Base-by-base conservation (phyloP, 1,140 invertebrate species). In the Aphaenogaster ashmeadi region DNA sequence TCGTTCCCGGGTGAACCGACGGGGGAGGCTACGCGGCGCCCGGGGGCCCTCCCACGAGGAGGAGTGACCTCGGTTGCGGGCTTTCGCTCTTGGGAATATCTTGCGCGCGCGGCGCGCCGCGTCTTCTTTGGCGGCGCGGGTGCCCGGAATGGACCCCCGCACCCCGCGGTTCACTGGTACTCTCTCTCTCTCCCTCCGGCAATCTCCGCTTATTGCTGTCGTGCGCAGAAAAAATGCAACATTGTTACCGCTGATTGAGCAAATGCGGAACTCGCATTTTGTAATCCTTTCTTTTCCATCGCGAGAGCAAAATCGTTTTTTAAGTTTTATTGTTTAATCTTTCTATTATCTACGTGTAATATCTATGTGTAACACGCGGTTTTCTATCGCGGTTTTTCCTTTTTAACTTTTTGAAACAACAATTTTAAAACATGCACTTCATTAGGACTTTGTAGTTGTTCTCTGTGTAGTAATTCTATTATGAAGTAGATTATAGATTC, bases 11-110 rank as follows among this genome's bases (percentile, higher is more conserved):
- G 9, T 58, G 74, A 88, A 71, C 78, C 86, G 88, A 88, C 88
- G 92, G 92, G 92, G 91, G 91, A 93, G 92, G 94, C 93, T 85
- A 87, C 91, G 93, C 94, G 93, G 93, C 93, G 95, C 95, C 95
- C 88, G 92, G 93, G 95, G 95, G 95, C 93, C 94, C 95, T 95
- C 95, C 94, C 95, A 95, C 94, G 94, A 94, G 93, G 92, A 93
- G 94, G 93, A 95, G 94, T 95, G 95, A 95, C 95, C 95, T 94
- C 93, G 91, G 91, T 92, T 93, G 88, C 89, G 84, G 90, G 90
- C 89, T 91, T 93, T 94, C 92, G 93, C 93, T 93, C 93, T 93
- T 94, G 93, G 93, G 93, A 94, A 95, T 90, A 90, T 91, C 90
- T 94, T 69, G 92, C 89, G 92, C 88, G 92, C n/a, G 74, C 44